phyloP scores from a whole-genome alignment of 2,797 vertebrate genomes.

The Tragelaphus eurycerus region DNA sequence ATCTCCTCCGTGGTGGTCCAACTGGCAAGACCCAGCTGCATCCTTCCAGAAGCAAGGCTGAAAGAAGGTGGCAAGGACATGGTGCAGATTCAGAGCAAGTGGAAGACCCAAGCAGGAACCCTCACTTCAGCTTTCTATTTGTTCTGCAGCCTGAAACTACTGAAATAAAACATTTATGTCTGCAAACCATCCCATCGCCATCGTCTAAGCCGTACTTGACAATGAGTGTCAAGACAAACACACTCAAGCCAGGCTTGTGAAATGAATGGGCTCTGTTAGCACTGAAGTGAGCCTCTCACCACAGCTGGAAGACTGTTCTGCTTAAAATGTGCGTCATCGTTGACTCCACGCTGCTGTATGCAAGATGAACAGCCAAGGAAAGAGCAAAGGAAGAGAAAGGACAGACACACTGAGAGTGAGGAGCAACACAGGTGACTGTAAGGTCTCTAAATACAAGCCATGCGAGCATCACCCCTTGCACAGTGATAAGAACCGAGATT shows the following conservation, averaged over 20 bases:
- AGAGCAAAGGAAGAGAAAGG: background rate
- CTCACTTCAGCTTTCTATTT: background rate
- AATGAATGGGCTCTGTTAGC: background rate
- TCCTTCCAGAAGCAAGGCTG: background rate
- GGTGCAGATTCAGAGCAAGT: background rate
- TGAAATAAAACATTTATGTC: background rate
- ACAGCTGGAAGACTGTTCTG: background rate
- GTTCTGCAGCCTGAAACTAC: background rate
- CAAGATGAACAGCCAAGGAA: background rate
- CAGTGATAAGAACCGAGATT: background rate
- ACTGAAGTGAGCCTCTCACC: too few species aligned
- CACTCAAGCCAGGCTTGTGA: background rate
- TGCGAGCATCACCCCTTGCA: fast-evolving
- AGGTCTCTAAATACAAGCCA: fast-evolving
- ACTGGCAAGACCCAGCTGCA: background rate
- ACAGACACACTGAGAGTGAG: background rate
- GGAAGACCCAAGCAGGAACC: background rate
- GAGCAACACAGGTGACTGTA: too few species aligned
- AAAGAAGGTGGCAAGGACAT: background rate
- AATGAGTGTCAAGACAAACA: background rate
- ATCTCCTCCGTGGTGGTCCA: background rate
- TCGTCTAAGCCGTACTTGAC: background rate
- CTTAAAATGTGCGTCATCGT: background rate
- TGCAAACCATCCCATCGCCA: background rate
- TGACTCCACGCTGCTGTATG: background rate